Base-by-base conservation (phyloP, 2,888 invertebrate genomes). In the Drosophila incognita region DNA sequence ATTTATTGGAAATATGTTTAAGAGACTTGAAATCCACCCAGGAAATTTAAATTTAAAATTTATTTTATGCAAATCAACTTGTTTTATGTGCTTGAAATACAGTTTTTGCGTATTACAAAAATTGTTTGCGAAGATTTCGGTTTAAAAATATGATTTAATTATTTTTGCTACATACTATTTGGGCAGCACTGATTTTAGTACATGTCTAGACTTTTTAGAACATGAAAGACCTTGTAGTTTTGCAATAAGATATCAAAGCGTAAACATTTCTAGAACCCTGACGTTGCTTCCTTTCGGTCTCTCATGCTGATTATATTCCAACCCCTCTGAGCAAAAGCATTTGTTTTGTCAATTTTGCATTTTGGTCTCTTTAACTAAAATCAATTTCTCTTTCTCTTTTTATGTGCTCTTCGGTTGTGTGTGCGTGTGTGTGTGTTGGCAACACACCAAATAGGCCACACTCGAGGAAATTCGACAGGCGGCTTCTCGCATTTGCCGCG, bases 401-500 rank as follows among this genome's bases (percentile, higher is more conserved):
- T 1, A 4, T 18, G 27, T 38, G 48, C 64, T 63, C 63, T 71
- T 58, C 48, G 11, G 42, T 13, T 42, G 21, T 42, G 21, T 24
- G 24, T 46, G 24, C 31, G 10, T 24, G 18, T 38, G 38, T 38
- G 8, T n/a, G 24, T 35, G 11, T 42, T 42, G 51, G 27, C 56
- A 36, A 21, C 4, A 56, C 29, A 42, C 57, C 49, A 54, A 63
- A 68, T 58, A 93, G 93, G 92, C 92, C 63, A 89, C 92, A 61
- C 82, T 92, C 60, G 92, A 91, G 64, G 97, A 97, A 93, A 97
- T 98, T 96, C 94, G 96, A 65, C 96, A 97, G 77, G 95, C 97
- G 73, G 97, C 98, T 0, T 96, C 96, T 24, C 95, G 96, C 87
- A 97, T 98, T 82, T 98, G 98, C 93, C 95, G 96, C 82, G 97